These are phyloP conservation scores for Sogatella furcifera DNA, from an alignment of 1,140 invertebrate genomes.

Conservation along the genomic window DNA sequence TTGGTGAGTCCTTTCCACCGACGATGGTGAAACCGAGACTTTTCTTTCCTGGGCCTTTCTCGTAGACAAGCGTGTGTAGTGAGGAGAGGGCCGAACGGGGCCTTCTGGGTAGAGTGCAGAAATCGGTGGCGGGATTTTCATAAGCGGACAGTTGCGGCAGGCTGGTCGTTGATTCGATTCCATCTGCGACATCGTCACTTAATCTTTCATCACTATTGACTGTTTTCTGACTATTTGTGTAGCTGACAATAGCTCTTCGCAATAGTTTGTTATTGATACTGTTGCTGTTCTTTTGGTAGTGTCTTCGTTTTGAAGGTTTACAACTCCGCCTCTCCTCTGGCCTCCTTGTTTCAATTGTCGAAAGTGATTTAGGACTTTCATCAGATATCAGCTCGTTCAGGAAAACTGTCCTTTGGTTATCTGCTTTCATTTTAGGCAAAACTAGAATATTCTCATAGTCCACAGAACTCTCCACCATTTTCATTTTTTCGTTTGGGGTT, in stretches of 20 bases:
- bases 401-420: constrained; percentile 8
- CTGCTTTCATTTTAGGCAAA: constrained; percentile 7
- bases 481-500: constrained; percentile 2
- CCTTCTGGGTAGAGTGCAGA: constrained; percentile 55
- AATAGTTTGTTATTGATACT: constrained; percentile 44
- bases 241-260: constrained; percentile 40
- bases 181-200: background rate
- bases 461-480: constrained; percentile 51
- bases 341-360: background rate
- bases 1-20: constrained; percentile 60
- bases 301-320: constrained; percentile 27
- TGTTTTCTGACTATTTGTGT: constrained; percentile 22
- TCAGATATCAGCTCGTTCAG: constrained; percentile 6
- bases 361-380: background rate
- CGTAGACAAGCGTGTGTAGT: constrained; percentile 63
- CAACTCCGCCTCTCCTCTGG: background rate
- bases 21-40: constrained; percentile 86
- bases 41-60: constrained; percentile 73
- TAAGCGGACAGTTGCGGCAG: background rate
- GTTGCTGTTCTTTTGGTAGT: constrained; percentile 45
- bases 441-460: constrained; percentile 42
- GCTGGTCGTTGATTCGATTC: no score
- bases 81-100: constrained; percentile 51
- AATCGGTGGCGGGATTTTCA: constrained; percentile 25
- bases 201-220: background rate